Percentiles rank a stretch among this genome's conserved stretches.
Conservation (phyloP, 2,888 invertebrate species). For the Eudasyphora cyanicolor region DNA sequence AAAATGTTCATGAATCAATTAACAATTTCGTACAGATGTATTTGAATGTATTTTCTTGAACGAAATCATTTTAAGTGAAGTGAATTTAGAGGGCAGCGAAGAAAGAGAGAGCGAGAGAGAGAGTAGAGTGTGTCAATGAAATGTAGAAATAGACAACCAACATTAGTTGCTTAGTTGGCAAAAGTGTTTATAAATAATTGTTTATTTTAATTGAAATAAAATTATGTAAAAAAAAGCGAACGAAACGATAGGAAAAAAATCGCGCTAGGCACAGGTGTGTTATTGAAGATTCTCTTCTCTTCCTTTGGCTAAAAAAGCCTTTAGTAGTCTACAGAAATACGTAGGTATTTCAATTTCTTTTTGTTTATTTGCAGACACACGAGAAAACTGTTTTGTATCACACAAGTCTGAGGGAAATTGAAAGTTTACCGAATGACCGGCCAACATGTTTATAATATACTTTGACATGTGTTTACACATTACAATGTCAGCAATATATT, state of each 20-base stretch:
- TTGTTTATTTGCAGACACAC: conserved; percentile 7
- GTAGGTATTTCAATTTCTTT: conserved; percentile 20
- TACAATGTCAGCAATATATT: not conserved
- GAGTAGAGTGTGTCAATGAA: conserved; percentile 20
- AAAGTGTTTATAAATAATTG: conserved; percentile 19
- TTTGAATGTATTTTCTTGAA: not conserved
- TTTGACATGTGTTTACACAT: not conserved
- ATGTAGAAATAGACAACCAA: not conserved
- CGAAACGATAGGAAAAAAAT: not conserved
- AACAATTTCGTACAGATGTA: not conserved
- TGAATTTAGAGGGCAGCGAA: not conserved
- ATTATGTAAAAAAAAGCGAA: not conserved
- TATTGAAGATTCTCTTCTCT: conserved; percentile 44
- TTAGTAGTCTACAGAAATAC: no score
- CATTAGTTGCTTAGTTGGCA: not conserved
- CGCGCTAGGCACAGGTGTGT: conserved; percentile 44
- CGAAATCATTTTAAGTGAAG: not conserved
- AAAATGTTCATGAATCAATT: conserved; percentile 5
- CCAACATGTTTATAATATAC: conserved; percentile 18
- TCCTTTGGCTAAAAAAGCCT: no score
- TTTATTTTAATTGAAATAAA: conserved; percentile 13
- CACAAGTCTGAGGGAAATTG: not conserved
- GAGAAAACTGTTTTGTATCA: conserved; percentile 11
- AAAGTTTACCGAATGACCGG: not conserved
- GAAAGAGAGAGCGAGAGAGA: not conserved